These are phyloP conservation scores for Poecilia picta DNA, from an alignment of 2,797 vertebrate species.

Conservation along the genomic window DNA sequence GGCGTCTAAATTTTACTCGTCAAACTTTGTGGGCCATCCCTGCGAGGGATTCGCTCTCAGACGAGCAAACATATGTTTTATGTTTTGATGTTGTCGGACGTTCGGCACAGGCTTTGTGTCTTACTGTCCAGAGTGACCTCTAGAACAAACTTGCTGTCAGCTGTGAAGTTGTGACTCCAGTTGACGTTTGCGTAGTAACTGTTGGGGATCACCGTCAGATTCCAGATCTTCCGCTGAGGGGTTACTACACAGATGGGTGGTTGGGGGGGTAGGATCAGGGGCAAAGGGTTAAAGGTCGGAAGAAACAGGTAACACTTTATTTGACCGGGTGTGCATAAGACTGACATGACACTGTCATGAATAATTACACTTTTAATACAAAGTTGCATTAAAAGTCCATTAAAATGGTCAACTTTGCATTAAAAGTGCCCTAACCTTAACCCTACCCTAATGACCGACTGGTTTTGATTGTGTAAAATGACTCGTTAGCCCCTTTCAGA, in stretches of 20 bases:
- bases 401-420: too few species aligned
- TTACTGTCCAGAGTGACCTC: slow-evolving; percentile 98
- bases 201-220: slow-evolving; percentile 95
- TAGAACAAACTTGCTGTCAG: slow-evolving; percentile 96
- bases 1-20: background rate
- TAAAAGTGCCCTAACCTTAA: too few species aligned
- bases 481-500: background rate
- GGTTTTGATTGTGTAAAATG: background rate
- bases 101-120: slow-evolving; percentile 57
- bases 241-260: slow-evolving; percentile 82
- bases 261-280: slow-evolving; percentile 61
- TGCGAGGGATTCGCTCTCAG: background rate
- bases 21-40: background rate
- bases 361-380: too few species aligned
- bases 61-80: background rate
- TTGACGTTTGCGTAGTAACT: slow-evolving; percentile 98
- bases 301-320: background rate
- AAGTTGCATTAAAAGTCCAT: too few species aligned
- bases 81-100: background rate
- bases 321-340: too few species aligned
- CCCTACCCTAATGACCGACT: background rate
- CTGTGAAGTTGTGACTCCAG: slow-evolving; percentile 96
- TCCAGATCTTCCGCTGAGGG: slow-evolving; percentile 88
- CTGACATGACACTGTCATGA: too few species aligned
- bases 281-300: slow-evolving; percentile 76